Evolutionary conservation across 1,140 invertebrate species (phyloP), one percentile per base, ranked within the genome.

Genomic region (Charaxes varanes): DNA sequence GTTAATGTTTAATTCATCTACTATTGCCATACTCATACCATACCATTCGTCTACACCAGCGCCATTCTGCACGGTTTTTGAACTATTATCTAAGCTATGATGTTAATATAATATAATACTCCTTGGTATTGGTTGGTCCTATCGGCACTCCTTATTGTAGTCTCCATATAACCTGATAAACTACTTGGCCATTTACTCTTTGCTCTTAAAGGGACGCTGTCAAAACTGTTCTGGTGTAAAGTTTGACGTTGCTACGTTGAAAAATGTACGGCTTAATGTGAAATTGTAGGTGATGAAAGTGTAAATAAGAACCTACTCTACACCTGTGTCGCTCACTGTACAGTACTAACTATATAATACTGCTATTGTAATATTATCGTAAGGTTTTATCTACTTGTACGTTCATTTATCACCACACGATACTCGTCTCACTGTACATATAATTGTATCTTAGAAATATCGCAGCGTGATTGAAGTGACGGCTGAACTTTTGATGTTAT

Each of bases 271-370:
- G 19, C 19, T 5, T 36, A 14, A 33, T 32, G 32, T 34, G 21
- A 14, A 22, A 13, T 22, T 35, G 54, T 58, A 58, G 52, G 55
- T 61, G 42, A 55, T 55, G 46, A 58, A 54, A 33, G 31, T 73
- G 69, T 79, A 79, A 52, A 77, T 79, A 72, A 55, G 50, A 58
- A 62, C 67, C 67, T 69, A 70, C 62, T 70, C 68, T 68, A 73
- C 76, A 77, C 72, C 76, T 76, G 76, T 76, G 68, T 76, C 72
- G 76, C 76, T 80, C 76, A 80, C 41, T 80, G 72, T 80, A 77
- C 64, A 73, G 65, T 55, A 62, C n/a, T n/a, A 62, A 41, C 41
- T 66, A 62, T 64, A 56, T 45, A 51, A 52, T 55, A 64, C 51
- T 58, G 53, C 40, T 30, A 47, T 28, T 45, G 32, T 56, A 45